Percentiles rank a stretch among this genome's conserved stretches.
These are phyloP conservation scores for Euleptes europaea DNA, from an alignment of 2,113 vertebrate genomes.

Conservation along the genomic window DNA sequence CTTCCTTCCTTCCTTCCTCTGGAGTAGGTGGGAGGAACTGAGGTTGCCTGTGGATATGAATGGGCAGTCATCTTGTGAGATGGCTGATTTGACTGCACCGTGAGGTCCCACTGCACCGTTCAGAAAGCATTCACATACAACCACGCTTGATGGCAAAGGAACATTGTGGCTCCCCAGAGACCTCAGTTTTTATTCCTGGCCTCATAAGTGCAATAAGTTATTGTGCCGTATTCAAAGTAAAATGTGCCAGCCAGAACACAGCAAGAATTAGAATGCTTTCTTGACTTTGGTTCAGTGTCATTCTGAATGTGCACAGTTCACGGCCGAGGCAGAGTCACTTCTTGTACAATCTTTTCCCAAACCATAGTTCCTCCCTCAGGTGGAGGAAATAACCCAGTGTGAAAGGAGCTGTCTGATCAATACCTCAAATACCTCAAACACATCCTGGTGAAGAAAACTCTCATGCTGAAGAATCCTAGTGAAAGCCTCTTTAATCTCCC, in stretches of 20 bases:
- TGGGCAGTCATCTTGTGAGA: too few relatives aligned
- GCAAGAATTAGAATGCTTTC: background rate
- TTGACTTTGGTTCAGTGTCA: background rate
- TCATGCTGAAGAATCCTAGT: conserved; percentile 39
- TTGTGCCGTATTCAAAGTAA: background rate
- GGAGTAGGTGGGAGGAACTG: too few relatives aligned
- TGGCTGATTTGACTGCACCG: background rate
- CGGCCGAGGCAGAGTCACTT: conserved; percentile 25
- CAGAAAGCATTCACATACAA: too few relatives aligned
- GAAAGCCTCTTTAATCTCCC: conserved; percentile 47
- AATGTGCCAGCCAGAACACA: background rate
- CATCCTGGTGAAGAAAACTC: conserved; percentile 15
- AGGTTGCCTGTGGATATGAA: background rate
- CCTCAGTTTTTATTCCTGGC: background rate
- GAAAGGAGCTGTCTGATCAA: conserved; percentile 39
- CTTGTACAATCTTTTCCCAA: conserved; percentile 24
- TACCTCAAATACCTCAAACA: conserved; percentile 49
- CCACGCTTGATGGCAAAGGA: too few relatives aligned
- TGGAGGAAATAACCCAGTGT: conserved; percentile 42
- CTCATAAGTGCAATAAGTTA: background rate
- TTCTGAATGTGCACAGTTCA: background rate
- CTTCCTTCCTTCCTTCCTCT: background rate
- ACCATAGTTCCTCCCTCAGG: conserved; percentile 9
- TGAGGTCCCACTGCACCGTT: background rate
- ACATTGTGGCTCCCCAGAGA: background rate